Base-by-base conservation (phyloP, 2,888 invertebrate species). In the Phanerotoma sp. region DNA sequence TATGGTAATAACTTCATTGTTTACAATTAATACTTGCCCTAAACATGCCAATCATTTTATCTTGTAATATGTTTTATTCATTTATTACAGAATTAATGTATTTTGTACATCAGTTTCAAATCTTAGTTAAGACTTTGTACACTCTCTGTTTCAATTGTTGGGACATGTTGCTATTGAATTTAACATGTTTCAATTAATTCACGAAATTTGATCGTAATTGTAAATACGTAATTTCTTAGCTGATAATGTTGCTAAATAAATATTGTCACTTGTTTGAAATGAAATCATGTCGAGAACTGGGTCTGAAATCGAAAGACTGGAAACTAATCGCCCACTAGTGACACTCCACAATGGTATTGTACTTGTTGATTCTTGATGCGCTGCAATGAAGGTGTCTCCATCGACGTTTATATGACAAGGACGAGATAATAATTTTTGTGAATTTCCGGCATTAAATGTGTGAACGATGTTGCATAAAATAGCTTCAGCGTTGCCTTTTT, bases 301-400 rank as follows among this genome's bases (percentile, higher is more conserved):
- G 60, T 87, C 86, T 0, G 82, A 80, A 0, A 86, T 83, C 0
- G 86, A 83, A 47, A 89, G 67, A 0, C 81, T 82, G 66, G 70
- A 81, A 56, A 73, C 79, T 74, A 76, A 82, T 69, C 74, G 81
- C 15, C 83, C 81, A 1, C 79, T 80, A 35, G 79, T 75, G 42
- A 82, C 74, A 53, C 86, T 88, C 80, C 89, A 88, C 1, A 90
- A 74, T 44, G 82, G 80, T 21, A 90, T 74, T 10, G 82, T 77
- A 4, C 83, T 83, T n/a, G 81, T 84, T 48, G 86, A 84, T 74
- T 92, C 92, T 56, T 91, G 85, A 66, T 90, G 86, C 0, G 88
- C 88, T 1, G 88, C 87, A 0, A 90, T 82, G 69, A 88, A 81
- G 7, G 83, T 80, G 9, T 85, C 81, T 4, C 82, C 78, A 0